phyloP scores from a whole-genome alignment of 2,113 vertebrate species.

The Xiphophorus maculatus region DNA sequence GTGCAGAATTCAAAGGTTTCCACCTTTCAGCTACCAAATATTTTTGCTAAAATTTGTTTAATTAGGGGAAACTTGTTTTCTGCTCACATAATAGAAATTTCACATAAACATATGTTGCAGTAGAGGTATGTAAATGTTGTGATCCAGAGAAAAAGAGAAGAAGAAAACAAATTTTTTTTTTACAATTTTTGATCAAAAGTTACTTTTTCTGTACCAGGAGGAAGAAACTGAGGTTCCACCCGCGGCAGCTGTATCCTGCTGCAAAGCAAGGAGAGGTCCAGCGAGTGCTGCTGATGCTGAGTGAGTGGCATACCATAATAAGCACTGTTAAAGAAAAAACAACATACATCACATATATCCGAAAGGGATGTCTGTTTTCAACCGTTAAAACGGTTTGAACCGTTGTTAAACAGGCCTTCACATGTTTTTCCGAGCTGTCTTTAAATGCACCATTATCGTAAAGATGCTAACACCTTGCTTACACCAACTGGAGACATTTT shows the following conservation, averaged over 20 bases:
- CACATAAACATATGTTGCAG: not conserved
- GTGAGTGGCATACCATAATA: slow-evolving; percentile 75
- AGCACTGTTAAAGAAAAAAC: not conserved
- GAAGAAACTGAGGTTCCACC: slow-evolving; percentile 93
- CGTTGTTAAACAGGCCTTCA: too few relatives aligned
- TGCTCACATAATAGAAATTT: not conserved
- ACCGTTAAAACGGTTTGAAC: too few relatives aligned
- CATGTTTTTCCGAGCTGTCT: too few relatives aligned
- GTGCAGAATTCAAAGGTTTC: not conserved
- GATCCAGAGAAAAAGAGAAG: not conserved
- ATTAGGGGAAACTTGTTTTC: not conserved
- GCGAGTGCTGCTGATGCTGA: slow-evolving; percentile 90
- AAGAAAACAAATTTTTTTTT: not conserved
- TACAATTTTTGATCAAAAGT: not conserved
- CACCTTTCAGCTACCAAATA: not conserved
- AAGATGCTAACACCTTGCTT: too few relatives aligned
- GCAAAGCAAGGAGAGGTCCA: slow-evolving; percentile 91
- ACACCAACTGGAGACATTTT: too few relatives aligned
- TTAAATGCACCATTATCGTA: too few relatives aligned
- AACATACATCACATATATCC: too few relatives aligned
- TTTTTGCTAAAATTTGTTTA: not conserved
- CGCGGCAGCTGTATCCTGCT: slow-evolving; percentile 88
- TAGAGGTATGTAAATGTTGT: not conserved
- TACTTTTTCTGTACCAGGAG: slow-evolving; percentile 74
- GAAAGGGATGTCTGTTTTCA: too few relatives aligned